Evolutionary conservation across 2,113 vertebrate species (phyloP).

Genomic region (Sula dactylatra): DNA sequence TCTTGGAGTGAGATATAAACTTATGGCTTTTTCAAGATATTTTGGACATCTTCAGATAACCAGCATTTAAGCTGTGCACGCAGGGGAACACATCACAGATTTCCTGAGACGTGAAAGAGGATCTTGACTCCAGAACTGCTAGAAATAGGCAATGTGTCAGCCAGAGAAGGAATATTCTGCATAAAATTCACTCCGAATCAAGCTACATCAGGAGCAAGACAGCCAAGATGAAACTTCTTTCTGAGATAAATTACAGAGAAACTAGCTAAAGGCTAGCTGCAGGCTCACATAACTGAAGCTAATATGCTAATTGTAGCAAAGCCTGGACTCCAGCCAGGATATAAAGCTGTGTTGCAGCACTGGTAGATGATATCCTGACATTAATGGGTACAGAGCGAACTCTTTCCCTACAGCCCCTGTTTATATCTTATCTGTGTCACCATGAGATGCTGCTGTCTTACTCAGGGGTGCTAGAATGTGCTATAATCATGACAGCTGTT

Average conservation of each 20-base stretch:
- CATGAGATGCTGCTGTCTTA: neutral
- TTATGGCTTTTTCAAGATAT: neutral
- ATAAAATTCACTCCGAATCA: neutral
- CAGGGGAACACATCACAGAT: neutral
- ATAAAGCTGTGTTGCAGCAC: neutral
- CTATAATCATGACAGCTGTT: neutral
- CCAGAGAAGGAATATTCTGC: neutral
- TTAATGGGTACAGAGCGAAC: neutral
- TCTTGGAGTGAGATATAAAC: neutral
- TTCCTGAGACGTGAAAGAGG: neutral
- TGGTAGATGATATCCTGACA: neutral
- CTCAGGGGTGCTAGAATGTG: neutral
- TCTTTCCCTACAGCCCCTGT: neutral
- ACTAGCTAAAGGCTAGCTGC: neutral
- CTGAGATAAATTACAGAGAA: neutral
- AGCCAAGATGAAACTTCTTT: neutral
- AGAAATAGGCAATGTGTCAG: neutral
- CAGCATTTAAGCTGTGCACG: neutral
- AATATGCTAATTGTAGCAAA: conserved; percentile 8
- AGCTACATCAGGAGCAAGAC: neutral
- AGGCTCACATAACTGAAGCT: conserved; percentile 2
- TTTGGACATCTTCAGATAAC: neutral
- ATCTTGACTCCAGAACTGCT: neutral
- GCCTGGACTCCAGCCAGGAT: neutral
- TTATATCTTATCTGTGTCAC: neutral